Evolutionary conservation across 2,113 vertebrate genomes (phyloP), one percentile per base, ranked within the genome.

Genomic region (Ibidorhyncha struthersii): DNA sequence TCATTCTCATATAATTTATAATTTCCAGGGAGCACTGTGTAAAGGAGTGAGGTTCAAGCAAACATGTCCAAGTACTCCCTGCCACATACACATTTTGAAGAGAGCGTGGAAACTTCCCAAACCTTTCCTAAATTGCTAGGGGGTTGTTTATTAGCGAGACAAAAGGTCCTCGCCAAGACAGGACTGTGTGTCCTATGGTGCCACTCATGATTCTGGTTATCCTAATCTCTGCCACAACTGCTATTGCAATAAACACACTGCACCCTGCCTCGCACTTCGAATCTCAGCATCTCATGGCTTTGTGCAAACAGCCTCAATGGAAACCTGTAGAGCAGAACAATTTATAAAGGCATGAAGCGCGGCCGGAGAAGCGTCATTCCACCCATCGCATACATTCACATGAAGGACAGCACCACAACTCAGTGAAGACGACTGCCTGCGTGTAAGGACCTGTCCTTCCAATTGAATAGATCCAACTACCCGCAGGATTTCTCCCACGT

Each of bases 101-200:
- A 90, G 21, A 55, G 36, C 56, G 47, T 1, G 55, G 38, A 14
- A 89, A 83, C 43, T 77, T 67, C 22, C 49, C 36, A 19, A 91
- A 80, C 50, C 49, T 21, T 19, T 62, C 69, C 47, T 67, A 8
- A 67, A 59, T 36, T 86, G 52, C 30, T 50, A 40, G 12, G 7
- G 6, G 10, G 12, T 63, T 50, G 29, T 36, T 79, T 71, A 79
- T 43, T 23, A 83, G 25, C 22, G 17, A 94, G 22, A 69, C 9
- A 43, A 2, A 47, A 76, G 22, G 38, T 17, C 82, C 27, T 50
- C 30, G 34, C 8, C 12, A 52, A 59, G 66, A 78, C 21, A 84
- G 34, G 22, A 36, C 8, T 1, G 3, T 13, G 18, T 27, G 11
- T 38, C 13, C 43, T n/a, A 4, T 1, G 7, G 30, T 58, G 47